phyloP scores from a whole-genome alignment of 2,888 invertebrate genomes.

The Diadegma fenestrale region DNA sequence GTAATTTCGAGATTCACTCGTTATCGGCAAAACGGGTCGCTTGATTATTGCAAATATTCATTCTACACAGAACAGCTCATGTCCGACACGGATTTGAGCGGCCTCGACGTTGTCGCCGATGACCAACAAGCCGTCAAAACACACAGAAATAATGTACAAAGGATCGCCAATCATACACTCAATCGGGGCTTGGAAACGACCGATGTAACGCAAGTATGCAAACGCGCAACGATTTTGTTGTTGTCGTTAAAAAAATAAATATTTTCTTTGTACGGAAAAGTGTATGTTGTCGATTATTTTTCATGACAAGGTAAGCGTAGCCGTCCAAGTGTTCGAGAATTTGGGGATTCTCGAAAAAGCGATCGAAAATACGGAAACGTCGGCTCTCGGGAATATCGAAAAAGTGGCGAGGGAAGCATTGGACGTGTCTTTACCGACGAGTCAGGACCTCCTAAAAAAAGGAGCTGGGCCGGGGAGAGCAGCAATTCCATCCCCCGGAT shows the following conservation, averaged over 20 bases:
- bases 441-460: conserved; percentile 78
- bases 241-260: not conserved
- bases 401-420: conserved; percentile 85
- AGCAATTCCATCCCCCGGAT: conserved; percentile 86
- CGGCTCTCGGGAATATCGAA: conserved; percentile 84
- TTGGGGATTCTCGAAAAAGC: conserved; percentile 85
- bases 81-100: conserved; percentile 92
- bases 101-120: conserved; percentile 92
- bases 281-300: conserved; percentile 13
- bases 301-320: conserved; percentile 86
- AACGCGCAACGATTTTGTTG: not conserved
- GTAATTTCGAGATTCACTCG: conserved; percentile 81
- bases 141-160: conserved; percentile 79
- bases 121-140: conserved; percentile 92
- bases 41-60: conserved; percentile 29
- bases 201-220: conserved; percentile 88
- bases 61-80: conserved; percentile 89
- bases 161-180: conserved; percentile 90
- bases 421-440: conserved; percentile 83
- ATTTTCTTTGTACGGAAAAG: not conserved
- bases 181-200: conserved; percentile 92
- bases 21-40: not conserved
- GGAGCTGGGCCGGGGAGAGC: conserved; percentile 87
- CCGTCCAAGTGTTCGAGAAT: conserved; percentile 88
- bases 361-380: conserved; percentile 85